Base-by-base conservation (phyloP, 37 sponge, comb jelly and placozoan species). In the Diacarnus erythraeanus region DNA sequence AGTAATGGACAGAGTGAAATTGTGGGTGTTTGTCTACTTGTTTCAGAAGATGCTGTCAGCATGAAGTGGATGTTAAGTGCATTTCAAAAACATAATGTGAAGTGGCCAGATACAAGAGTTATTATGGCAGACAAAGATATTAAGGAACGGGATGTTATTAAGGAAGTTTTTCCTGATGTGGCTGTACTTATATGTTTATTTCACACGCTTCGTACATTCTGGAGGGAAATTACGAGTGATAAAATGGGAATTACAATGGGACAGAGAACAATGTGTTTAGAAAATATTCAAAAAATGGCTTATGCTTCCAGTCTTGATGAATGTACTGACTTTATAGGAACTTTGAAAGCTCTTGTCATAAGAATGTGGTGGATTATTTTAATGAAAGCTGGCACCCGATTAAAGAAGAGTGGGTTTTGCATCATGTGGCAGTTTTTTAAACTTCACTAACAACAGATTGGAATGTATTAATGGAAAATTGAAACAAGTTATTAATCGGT, bases 91-190 rank as follows among this genome's bases (percentile, higher is more conserved):
- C n/a, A 54, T 25, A 85, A 90, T 36, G n/a, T 60, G 27, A 20
- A 65, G 6, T 85, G 81, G 86, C 6, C 22, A 22, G 25, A 21
- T 57, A 44, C 44, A n/a, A 9, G 56, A 36, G 77, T 80, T 39
- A 66, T 85, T 0, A 84, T 90, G 85, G 61, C 85, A 37, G 90
- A 90, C 42, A 90, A 89, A 68, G 90, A 89, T 65, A 80, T 89
- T 34, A 26, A 26, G 0, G 81, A 89, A 33, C 64, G 81, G 2
- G 81, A 79, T 15, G 64, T 84, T 30, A 21, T 79, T 6, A 71
- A 77, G 26, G 75, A 75, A 29, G 0, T 15, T 9, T 38, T 90
- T 26, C 86, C 90, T 4, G 20, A 84, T 36, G 80, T 80, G 12
- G 38, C 69, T 15, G 54, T 90, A 31, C 61, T 79, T 30, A 84